Evolutionary conservation across 2,888 invertebrate genomes (phyloP), one percentile per base, ranked within the genome.

Genomic region (Seladonia tumulorum): DNA sequence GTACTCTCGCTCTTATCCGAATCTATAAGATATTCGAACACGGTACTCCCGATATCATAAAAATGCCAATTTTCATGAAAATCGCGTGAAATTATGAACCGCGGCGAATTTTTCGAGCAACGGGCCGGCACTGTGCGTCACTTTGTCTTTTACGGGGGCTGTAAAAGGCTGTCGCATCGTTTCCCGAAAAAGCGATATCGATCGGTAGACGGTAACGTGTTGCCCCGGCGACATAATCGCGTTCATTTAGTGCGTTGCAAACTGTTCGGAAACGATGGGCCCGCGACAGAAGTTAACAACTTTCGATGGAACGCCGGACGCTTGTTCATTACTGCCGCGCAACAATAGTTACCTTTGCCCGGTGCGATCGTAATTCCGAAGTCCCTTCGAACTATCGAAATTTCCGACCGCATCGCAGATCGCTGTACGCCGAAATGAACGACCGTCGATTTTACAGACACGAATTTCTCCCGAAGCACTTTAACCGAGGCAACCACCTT

Each of bases 381-480:
- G 78, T 83, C 83, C 39, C 80, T 16, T 53, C 53, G 10, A 75
- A 71, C 78, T 76, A 81, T 85, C 82, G 81, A 87, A 87, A 87
- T 82, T 87, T 81, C 68, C 63, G 29, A 71, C 57, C 53, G 35
- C 71, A 29, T 35, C 70, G 76, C 57, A 7, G 71, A 29, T 72
- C 39, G 45, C 5, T 16, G n/a, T 16, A 7, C 16, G 5, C 3
- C 70, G 16, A 68, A 73, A 39, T 71, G 39, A 47, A 68, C 63
- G 39, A 35, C 81, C 57, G 5, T n/a, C 18, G 76, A 63, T 83
- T 89, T 87, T 82, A 87, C 86, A 82, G 72, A 53, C 70, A 45
- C n/a, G 72, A 79, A 83, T 80, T 77, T 25, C 68, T 29, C 47
- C 12, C 16, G 25, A 42, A 72, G 42, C 60, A 70, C 45, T 79